These are phyloP conservation scores for Hydropsyche betteni DNA, from an alignment of 2,888 invertebrate species.

Conservation along the genomic window DNA sequence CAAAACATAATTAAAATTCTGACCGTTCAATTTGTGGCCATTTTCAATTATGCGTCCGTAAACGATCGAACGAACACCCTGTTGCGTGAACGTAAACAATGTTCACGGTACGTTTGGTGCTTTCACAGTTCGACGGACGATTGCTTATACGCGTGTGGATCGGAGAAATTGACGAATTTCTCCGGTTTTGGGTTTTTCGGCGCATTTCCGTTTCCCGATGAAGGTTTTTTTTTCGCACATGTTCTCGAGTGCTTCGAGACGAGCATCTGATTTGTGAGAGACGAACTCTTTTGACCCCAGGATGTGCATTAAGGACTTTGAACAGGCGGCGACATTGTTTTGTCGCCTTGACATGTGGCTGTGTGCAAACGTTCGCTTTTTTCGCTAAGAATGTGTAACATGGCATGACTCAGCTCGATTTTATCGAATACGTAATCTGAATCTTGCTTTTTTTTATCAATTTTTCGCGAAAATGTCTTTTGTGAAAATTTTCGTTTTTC, in stretches of 20 bases:
- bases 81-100: background rate
- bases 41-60: too few relatives aligned
- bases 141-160: background rate
- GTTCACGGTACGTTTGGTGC: conserved; percentile 13
- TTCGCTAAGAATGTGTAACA: too few relatives aligned
- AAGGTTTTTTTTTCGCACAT: background rate
- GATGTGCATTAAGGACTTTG: conserved; percentile 22
- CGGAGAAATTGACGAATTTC: too few relatives aligned
- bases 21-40: too few relatives aligned
- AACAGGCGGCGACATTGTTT: conserved; percentile 6
- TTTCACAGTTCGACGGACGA: conserved; percentile 14
- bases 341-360: background rate
- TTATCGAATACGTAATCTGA: too few relatives aligned
- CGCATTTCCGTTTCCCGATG: conserved; percentile 1
- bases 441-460: too few relatives aligned
- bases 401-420: too few relatives aligned
- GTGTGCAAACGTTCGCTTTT: background rate
- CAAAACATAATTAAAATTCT: too few relatives aligned
- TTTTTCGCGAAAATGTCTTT: too few relatives aligned
- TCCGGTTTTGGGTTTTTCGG: background rate
- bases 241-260: background rate
- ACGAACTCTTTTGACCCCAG: conserved; percentile 26
- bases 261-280: too few relatives aligned
- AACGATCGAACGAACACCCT: too few relatives aligned
- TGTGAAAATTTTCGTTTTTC: too few relatives aligned